These are phyloP conservation scores for Leguminivora glycinivorella DNA, from an alignment of 1,140 invertebrate species.

Conservation along the genomic window DNA sequence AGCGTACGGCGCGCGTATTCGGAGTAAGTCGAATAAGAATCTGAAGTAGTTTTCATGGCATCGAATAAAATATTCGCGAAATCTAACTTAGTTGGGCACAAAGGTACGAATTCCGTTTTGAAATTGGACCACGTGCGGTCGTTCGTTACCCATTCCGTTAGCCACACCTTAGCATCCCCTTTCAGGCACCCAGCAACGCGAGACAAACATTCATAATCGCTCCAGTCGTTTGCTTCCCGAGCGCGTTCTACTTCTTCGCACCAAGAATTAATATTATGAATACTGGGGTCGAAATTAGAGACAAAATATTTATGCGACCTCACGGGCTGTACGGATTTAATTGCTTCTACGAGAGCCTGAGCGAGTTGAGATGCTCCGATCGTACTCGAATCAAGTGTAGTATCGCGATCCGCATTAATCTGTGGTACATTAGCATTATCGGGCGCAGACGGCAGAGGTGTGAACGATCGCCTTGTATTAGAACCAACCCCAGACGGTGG, in stretches of 20 bases:
- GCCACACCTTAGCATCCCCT: slow-evolving; percentile 10
- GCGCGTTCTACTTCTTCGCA: slow-evolving; percentile 23
- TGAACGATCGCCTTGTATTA: background rate
- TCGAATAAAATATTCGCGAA: slow-evolving; percentile 13
- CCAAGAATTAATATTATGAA: slow-evolving; percentile 6
- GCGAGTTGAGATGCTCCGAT: background rate
- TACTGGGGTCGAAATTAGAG: slow-evolving; percentile 23
- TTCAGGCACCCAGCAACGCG: slow-evolving; percentile 5
- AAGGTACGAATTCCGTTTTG: slow-evolving; percentile 1
- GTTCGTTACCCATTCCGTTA: slow-evolving; percentile 13
- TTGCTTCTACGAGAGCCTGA: background rate
- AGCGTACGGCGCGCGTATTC: background rate
- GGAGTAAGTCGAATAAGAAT: slow-evolving; percentile 3
- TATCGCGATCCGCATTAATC: background rate
- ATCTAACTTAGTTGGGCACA: slow-evolving; percentile 4
- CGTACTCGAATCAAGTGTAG: background rate
- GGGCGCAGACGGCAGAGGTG: background rate
- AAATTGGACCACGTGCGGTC: slow-evolving; percentile 20
- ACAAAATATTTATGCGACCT: slow-evolving; percentile 18
- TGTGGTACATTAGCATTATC: background rate
- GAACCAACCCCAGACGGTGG: background rate
- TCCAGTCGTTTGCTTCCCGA: background rate
- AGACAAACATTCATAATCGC: background rate
- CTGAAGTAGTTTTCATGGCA: background rate
- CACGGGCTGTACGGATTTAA: background rate